Conservation (phyloP, 2,888 invertebrate genomes). For the Harmothoe impar region DNA sequence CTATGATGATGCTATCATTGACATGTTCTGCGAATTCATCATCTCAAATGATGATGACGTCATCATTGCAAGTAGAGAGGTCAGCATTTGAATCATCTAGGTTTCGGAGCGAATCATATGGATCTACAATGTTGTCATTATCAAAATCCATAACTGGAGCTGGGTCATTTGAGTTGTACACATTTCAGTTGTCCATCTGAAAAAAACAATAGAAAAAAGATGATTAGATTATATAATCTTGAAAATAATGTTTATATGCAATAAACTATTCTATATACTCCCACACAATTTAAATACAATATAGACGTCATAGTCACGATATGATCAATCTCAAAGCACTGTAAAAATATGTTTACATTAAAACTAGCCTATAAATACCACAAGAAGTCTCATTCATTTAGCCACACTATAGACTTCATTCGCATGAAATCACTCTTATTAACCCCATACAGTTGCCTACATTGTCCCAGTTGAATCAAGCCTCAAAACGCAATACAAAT, state of each 20-base stretch:
- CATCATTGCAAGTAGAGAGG: background rate
- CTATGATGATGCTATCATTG: constrained; percentile 4
- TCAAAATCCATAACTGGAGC: background rate
- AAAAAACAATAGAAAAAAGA: background rate
- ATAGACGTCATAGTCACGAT: background rate
- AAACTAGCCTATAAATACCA: background rate
- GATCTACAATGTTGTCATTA: no score
- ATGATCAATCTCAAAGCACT: background rate
- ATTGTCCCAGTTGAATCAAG: no score
- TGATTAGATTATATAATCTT: background rate
- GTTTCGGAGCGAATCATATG: background rate
- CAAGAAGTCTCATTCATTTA: background rate
- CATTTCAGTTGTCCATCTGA: background rate
- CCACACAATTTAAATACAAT: background rate
- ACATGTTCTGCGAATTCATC: background rate
- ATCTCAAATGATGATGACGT: background rate
- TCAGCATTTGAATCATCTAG: constrained; percentile 15
- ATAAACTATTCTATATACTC: background rate
- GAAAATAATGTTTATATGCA: background rate
- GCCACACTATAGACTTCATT: background rate
- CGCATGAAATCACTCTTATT: no score
- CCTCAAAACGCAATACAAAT: no score
- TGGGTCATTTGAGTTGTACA: background rate
- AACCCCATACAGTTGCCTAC: no score
- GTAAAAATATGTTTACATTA: background rate